Percentiles rank a stretch among this genome's conserved stretches.
These are phyloP conservation scores for Pararge aegeria DNA, from an alignment of 1,140 invertebrate species.

Conservation along the genomic window DNA sequence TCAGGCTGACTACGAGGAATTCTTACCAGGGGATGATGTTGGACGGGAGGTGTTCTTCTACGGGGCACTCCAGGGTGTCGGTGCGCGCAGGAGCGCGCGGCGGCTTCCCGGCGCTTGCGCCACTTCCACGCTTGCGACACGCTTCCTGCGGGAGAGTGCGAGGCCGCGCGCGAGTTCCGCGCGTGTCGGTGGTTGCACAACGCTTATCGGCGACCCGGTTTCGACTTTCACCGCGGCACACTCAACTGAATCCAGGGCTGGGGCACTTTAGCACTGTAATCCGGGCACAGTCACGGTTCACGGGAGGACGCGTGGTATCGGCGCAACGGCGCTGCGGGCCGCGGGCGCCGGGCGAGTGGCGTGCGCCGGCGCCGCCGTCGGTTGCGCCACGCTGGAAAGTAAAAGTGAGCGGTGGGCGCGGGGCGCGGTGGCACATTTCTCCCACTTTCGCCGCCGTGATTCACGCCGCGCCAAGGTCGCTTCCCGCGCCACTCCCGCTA, in stretches of 20 bases:
- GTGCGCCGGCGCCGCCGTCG: conserved; percentile 60
- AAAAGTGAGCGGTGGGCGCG: conserved; percentile 72
- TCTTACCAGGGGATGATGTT: conserved; percentile 58
- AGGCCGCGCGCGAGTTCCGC: conserved; percentile 64
- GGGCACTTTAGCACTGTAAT: conserved; percentile 71
- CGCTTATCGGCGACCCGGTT: conserved; percentile 66
- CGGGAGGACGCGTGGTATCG: conserved; percentile 45
- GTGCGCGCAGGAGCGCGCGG: conserved; percentile 54
- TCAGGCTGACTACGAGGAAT: background rate
- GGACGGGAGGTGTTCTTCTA: conserved; percentile 39
- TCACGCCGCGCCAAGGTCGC: conserved; percentile 67
- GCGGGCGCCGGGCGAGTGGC: conserved; percentile 75
- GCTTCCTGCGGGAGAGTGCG: conserved; percentile 72
- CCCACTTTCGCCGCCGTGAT: conserved; percentile 78
- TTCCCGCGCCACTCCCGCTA: conserved; percentile 59
- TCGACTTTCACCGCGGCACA: conserved; percentile 60
- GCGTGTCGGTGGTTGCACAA: conserved; percentile 58
- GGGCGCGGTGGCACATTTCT: conserved; percentile 72
- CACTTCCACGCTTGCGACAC: conserved; percentile 73
- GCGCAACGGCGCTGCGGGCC: conserved; percentile 74
- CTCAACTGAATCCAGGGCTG: conserved; percentile 63
- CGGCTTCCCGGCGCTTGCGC: conserved; percentile 65
- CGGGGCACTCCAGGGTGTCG: conserved; percentile 54
- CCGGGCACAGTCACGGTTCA: conserved; percentile 56
- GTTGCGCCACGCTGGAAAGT: conserved; percentile 77